Percentiles rank a stretch among this genome's conserved stretches.
phyloP scores from a whole-genome alignment of 2,888 invertebrate species.

The Drosophila kanekoi region DNA sequence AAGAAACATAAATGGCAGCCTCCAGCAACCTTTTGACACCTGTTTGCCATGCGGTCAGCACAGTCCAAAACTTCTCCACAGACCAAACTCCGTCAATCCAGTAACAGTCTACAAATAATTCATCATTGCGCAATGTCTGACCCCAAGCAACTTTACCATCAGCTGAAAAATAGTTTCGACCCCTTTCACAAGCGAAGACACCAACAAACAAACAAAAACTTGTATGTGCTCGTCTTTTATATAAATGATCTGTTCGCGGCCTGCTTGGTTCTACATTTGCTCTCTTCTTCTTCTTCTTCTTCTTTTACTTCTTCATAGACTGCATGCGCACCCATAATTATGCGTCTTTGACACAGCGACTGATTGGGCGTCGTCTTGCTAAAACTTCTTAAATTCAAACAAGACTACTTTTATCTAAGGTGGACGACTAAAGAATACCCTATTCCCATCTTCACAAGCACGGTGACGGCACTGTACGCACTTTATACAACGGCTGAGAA shows the following conservation, averaged over 20 bases:
- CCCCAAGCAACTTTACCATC: constrained; percentile 49
- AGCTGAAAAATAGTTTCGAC: constrained; percentile 43
- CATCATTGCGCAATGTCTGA: constrained; percentile 72
- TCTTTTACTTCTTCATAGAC: constrained; percentile 33
- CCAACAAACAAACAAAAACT: constrained; percentile 49
- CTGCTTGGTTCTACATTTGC: constrained; percentile 35
- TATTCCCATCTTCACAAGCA: background rate
- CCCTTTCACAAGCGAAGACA: constrained; percentile 40
- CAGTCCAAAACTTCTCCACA: constrained; percentile 1
- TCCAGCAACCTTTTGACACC: constrained; percentile 74
- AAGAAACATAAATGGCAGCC: constrained; percentile 15
- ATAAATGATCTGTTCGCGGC: constrained; percentile 67
- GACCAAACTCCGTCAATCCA: constrained; percentile 11
- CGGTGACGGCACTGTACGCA: too few relatives aligned
- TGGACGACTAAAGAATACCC: background rate
- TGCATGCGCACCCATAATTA: constrained; percentile 80
- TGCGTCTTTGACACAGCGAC: constrained; percentile 72
- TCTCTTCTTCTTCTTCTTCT: constrained; percentile 29
- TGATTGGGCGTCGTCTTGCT: constrained; percentile 37
- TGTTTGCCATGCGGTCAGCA: constrained; percentile 68
- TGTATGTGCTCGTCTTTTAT: constrained; percentile 68
- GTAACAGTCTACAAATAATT: constrained; percentile 78
- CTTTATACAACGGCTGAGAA: too few relatives aligned
- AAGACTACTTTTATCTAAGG: background rate
- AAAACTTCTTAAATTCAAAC: constrained; percentile 28